Conservation (phyloP, 2,113 vertebrate species). For the Corythornis vintsioides region DNA sequence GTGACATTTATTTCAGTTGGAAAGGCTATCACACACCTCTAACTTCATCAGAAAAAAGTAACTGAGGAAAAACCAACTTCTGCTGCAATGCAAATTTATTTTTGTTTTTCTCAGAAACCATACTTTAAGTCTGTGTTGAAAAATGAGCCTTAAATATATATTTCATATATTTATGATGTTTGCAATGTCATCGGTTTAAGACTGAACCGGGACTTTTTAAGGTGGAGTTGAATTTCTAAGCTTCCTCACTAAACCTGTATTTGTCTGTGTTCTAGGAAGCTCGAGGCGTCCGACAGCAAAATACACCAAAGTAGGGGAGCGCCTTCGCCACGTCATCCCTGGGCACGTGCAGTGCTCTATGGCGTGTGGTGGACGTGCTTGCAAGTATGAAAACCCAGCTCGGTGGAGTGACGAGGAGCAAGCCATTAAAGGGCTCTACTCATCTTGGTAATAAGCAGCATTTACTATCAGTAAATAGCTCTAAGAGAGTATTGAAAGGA, state of each 20-base stretch:
- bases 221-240: background rate
- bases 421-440: constrained; percentile 92
- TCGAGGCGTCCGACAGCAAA: constrained; percentile 86
- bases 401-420: constrained; percentile 93
- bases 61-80: background rate
- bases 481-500: background rate
- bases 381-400: constrained; percentile 95
- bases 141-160: background rate
- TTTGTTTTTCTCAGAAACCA: background rate
- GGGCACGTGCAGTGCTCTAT: constrained; percentile 96
- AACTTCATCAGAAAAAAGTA: background rate
- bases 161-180: background rate
- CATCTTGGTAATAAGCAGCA: constrained; percentile 85
- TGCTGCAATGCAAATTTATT: background rate
- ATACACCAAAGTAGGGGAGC: constrained; percentile 96
- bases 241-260: background rate
- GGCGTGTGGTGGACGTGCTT: constrained; percentile 92
- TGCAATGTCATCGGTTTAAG: accelerated
- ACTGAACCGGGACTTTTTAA: accelerated
- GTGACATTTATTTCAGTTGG: background rate
- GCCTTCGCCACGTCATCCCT: constrained; percentile 91
- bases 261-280: constrained; percentile 72
- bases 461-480: background rate
- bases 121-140: background rate
- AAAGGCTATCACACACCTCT: background rate